Base-by-base conservation (phyloP, 2,888 invertebrate species). In the Eurois occulta region DNA sequence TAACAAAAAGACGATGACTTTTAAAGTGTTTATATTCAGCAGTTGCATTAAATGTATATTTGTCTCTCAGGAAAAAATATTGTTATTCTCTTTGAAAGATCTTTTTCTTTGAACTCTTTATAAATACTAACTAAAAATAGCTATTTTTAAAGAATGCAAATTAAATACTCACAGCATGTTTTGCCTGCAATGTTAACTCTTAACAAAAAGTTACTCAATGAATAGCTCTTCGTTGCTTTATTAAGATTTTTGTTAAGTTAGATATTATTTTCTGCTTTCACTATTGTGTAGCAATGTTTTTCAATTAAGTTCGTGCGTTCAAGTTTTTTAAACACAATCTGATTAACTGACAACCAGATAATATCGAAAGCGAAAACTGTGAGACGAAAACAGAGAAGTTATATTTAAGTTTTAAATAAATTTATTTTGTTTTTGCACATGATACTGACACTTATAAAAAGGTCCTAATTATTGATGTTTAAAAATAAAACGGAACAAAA, bases 1-100 rank as follows among this genome's bases (percentile, higher is more conserved):
- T 41, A 72, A 76, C 48, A 75, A 70, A 75, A 75, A 75, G 66
- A 7, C 85, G 10, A 80, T 76, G 75, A 76, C 69, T 72, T 80
- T 62, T 41, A 2, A 35, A 65, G 32, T 66, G 66, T 81, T 43
- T 32, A 1, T 32, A 41, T 28, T 46, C 72, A 58, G 24, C n/a
- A 35, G n/a, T 70, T 52, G 32, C 41, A 21, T 41, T 18, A 13
- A 70, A 32, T 32, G 5, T 28, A n/a, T 16, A 2, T 68, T 18
- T 64, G 55, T 64, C 24, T 43, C 69, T 72, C 10, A 72, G 32
- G 48, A 64, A n/a, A 60, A 66, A 81, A 52, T 75, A 66, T 24
- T 76, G 62, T 35, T 64, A 28, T 13, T 32, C 16, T 52, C 18
- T 38, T 28, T 43, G 28, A 55, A 68, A 58, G 0, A 52, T 16